Base-by-base conservation (phyloP, 2,888 invertebrate species). In the Gymnoscelis rufifasciata region DNA sequence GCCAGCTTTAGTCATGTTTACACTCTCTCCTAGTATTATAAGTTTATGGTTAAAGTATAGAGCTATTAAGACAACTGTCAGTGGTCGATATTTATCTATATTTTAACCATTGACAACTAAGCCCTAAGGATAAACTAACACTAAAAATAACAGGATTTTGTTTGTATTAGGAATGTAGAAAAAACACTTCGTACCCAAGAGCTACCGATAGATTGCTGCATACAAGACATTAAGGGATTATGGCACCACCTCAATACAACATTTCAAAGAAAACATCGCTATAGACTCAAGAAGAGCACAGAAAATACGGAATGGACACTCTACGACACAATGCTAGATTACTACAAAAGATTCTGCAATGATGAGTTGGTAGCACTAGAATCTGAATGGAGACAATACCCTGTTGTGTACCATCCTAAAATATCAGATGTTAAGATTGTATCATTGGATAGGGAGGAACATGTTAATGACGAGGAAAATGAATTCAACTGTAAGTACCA, bases 221-320 rank as follows among this genome's bases (percentile, higher is more conserved):
- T 88, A 31, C 84, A 82, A 56, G 88, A 88, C 44, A 71, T 89
- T 36, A 82, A 86, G 54, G 78, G 76, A 12, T 60, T 89, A 27
- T 88, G 88, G 88, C 82, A 80, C 37, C 77, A 86, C 46, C 66
- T 88, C 23, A 72, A 71, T 47, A 76, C 67, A 7, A 23, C 1
- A n/a, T 73, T 69, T 5, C 59, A 87, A 84, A 76, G 87, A 43
- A 88, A 86, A 58, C 78, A 84, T 57, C 74, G 84, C 8, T 47
- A 77, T 28, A 72, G 71, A 58, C 26, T 78, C 8, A 78, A 72
- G 41, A 78, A 74, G 38, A 69, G 73, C 7, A 56, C 57, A 0
- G 68, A 66, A 2, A 47, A 60, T 1, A 64, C 68, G 2, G 71
- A 77, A 14, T 88, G 88, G 88, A 66, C 77, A 0, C 53, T 83